Percentiles rank a stretch among this genome's conserved stretches.
These are phyloP conservation scores for Ephestia elutella DNA, from an alignment of 1,140 invertebrate genomes.

Conservation along the genomic window DNA sequence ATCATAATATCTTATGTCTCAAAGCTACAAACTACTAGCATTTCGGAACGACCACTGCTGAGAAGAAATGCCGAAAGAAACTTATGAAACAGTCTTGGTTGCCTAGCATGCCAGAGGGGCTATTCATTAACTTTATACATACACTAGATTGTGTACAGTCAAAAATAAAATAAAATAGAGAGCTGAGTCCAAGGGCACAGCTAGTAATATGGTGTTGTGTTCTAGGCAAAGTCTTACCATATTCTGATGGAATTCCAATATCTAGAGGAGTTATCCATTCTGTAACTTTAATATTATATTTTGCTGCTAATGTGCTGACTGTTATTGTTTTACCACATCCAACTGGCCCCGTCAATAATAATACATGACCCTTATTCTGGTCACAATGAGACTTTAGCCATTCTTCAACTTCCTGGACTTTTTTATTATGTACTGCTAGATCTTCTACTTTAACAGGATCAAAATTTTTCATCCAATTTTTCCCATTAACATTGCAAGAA, in stretches of 20 bases:
- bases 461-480: constrained; percentile 76
- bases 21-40: no score
- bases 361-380: constrained; percentile 68
- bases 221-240: constrained; percentile 41
- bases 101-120: no score
- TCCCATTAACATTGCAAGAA: constrained; percentile 28
- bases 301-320: constrained; percentile 76
- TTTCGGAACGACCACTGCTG: no score
- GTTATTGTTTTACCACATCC: constrained; percentile 83
- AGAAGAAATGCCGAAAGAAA: no score
- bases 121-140: no score
- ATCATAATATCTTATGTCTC: no score
- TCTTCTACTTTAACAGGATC: constrained; percentile 72
- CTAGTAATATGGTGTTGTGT: neutral
- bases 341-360: constrained; percentile 81
- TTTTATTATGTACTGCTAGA: constrained; percentile 77
- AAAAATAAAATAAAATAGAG: no score
- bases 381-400: constrained; percentile 69
- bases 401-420: constrained; percentile 76
- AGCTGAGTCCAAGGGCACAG: no score
- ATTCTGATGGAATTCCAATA: constrained; percentile 61
- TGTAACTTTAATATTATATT: constrained; percentile 75
- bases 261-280: constrained; percentile 86
- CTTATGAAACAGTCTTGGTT: no score
- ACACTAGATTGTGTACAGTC: no score